phyloP scores from a whole-genome alignment of 2,113 vertebrate species.

The Copsychus sechellarum region DNA sequence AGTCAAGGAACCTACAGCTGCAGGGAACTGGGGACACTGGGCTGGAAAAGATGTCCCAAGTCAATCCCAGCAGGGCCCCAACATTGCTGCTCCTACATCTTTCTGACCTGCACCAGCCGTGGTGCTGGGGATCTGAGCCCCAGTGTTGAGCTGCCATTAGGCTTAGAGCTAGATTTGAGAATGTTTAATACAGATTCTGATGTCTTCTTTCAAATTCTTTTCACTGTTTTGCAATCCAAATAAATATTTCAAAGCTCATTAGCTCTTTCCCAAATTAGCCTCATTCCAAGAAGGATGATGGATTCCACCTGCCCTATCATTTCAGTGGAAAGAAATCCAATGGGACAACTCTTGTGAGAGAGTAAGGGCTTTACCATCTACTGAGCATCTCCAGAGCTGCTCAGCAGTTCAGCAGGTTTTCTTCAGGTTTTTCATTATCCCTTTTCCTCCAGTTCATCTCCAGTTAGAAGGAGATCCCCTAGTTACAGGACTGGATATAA shows the following conservation, averaged over 20 bases:
- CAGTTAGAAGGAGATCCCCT: not conserved
- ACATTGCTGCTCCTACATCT: not conserved
- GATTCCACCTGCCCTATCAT: not conserved
- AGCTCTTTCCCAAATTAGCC: not conserved
- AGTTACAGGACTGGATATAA: not conserved
- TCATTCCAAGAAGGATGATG: not conserved
- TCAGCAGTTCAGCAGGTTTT: not conserved
- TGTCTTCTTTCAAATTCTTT: constrained; percentile 19
- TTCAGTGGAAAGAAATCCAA: not conserved
- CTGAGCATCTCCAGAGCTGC: not conserved
- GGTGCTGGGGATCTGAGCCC: not conserved
- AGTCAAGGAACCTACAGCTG: not conserved
- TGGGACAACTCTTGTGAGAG: not conserved
- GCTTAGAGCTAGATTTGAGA: not conserved
- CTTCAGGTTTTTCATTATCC: not conserved
- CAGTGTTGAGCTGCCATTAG: accelerated
- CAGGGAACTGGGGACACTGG: not conserved
- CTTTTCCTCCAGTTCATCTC: not conserved
- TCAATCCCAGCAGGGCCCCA: accelerated
- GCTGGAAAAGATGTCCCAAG: not conserved
- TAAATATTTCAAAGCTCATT: constrained; percentile 45
- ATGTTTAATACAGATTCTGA: not conserved
- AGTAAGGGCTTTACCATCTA: not conserved
- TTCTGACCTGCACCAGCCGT: accelerated
- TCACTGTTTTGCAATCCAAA: not conserved